A percentile compares a stretch with the other conserved stretches of the same genome.
phyloP scores from a whole-genome alignment of 2,113 vertebrate genomes.

The Anarhynchus alexandrinus region DNA sequence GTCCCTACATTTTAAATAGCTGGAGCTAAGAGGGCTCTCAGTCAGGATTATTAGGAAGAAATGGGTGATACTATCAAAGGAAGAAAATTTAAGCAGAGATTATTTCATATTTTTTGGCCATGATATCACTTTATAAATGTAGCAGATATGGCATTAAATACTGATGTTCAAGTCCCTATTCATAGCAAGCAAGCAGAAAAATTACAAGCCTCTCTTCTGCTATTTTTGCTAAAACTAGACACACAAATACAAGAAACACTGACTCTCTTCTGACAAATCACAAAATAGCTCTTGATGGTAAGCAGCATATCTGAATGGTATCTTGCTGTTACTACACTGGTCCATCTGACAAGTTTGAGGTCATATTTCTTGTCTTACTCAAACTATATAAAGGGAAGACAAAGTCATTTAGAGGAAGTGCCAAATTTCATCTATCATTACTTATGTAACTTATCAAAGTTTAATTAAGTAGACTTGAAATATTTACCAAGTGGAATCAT shows the following conservation, averaged over 20 bases:
- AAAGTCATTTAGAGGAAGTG: not conserved
- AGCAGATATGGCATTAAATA: not conserved
- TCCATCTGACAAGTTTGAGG: not conserved
- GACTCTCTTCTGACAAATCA: not conserved
- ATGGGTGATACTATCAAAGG: not conserved
- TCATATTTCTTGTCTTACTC: not conserved
- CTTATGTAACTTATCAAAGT: not conserved
- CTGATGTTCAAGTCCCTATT: not conserved
- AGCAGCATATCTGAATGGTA: not conserved
- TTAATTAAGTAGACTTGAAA: not conserved
- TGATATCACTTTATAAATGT: not conserved
- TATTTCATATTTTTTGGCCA: not conserved
- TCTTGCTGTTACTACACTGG: not conserved
- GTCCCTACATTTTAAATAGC: not conserved
- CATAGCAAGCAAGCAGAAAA: not conserved
- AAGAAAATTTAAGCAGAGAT: not conserved
- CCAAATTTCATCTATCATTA: not conserved
- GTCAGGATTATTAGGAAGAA: not conserved
- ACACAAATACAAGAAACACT: not conserved
- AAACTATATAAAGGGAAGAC: not conserved
- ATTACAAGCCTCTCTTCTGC: not conserved
- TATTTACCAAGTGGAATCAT: not conserved
- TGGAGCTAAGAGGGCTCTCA: not conserved
- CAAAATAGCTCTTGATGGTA: not conserved
- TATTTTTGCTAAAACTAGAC: not conserved